phyloP scores from a whole-genome alignment of 1,140 invertebrate genomes.

The Bombus fervidus region DNA sequence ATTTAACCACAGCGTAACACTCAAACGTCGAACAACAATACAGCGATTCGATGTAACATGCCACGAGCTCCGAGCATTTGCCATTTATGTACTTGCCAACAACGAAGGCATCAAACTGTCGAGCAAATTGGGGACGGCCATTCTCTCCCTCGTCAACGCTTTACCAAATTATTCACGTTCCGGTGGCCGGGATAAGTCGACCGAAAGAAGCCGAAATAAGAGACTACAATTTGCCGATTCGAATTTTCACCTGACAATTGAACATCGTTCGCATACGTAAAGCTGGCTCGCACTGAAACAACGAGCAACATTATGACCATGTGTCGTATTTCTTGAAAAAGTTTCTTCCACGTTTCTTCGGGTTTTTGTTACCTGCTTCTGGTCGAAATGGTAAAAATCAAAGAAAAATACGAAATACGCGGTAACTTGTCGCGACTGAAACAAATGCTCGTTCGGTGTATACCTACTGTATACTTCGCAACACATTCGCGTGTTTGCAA shows the following conservation, averaged over 20 bases:
- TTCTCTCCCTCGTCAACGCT: neutral
- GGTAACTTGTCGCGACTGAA: no score
- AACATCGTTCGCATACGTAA: constrained; percentile 36
- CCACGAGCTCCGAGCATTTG: no score
- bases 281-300: neutral
- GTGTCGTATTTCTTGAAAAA: no score
- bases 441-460: neutral
- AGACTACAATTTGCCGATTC: constrained; percentile 21
- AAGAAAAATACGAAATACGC: neutral
- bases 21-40: no score
- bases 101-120: neutral
- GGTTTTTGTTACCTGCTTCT: neutral
- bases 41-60: no score
- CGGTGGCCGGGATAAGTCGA: no score
- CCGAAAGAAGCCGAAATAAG: neutral
- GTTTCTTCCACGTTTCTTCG: no score
- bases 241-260: constrained; percentile 24
- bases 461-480: neutral
- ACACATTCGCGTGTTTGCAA: neutral
- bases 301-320: neutral
- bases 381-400: neutral
- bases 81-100: no score
- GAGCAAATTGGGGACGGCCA: neutral
- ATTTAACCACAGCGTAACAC: no score
- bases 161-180: constrained; percentile 33